Conservation (phyloP, 2,797 vertebrate species). For the Coregonus sp. region DNA sequence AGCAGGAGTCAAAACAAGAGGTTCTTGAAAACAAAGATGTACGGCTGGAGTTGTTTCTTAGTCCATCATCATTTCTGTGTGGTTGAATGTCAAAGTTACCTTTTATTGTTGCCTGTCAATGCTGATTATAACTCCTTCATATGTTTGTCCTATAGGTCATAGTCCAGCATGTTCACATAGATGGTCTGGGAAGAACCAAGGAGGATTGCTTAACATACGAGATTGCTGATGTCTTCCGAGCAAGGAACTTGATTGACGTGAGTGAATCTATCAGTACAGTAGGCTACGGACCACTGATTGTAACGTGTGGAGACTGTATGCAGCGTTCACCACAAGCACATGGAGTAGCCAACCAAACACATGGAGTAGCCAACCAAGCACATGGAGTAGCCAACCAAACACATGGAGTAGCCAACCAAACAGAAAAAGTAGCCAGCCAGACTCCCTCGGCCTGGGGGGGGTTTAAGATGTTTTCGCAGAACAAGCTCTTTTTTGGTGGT, state of each 20-base stretch:
- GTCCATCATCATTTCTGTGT: too few species aligned
- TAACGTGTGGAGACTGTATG: neutral
- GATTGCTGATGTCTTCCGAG: constrained; percentile 89
- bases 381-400: too few species aligned
- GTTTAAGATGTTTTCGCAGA: too few species aligned
- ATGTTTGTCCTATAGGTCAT: constrained; percentile 79
- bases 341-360: too few species aligned
- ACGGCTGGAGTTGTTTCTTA: constrained; percentile 39
- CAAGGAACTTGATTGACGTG: constrained; percentile 95
- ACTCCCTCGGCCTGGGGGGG: too few species aligned
- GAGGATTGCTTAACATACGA: constrained; percentile 92
- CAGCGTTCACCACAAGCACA: too few species aligned
- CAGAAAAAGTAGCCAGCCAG: too few species aligned
- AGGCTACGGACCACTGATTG: neutral
- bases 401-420: too few species aligned
- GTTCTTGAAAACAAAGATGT: constrained; percentile 97
- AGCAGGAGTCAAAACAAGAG: constrained; percentile 89
- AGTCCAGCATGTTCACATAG: constrained; percentile 91
- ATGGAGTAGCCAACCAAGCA: too few species aligned
- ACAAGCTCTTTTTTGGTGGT: too few species aligned
- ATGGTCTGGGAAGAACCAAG: constrained; percentile 92
- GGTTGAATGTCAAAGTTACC: too few species aligned
- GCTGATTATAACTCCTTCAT: neutral
- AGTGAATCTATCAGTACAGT: constrained; percentile 52
- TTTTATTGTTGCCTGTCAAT: too few species aligned